A percentile compares a stretch with the other conserved stretches of the same genome.
phyloP scores from a whole-genome alignment of 2,888 invertebrate genomes.

The Drosophila lutescens region DNA sequence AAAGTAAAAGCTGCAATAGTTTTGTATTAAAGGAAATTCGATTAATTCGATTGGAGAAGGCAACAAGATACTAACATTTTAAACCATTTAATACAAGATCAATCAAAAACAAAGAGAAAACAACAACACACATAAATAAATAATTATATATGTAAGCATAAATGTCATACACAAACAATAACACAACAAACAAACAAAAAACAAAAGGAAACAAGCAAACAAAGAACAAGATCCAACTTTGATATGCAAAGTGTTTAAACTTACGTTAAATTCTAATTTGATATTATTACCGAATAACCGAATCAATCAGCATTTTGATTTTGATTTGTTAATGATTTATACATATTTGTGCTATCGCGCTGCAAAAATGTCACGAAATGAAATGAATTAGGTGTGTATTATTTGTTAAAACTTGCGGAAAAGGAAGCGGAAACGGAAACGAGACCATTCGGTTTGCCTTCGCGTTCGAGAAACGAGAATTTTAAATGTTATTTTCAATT shows the following conservation, averaged over 20 bases:
- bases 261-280: constrained; percentile 48
- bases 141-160: constrained; percentile 62
- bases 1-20: constrained; percentile 44
- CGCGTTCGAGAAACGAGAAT: not conserved
- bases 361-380: constrained; percentile 25
- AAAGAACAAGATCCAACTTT: constrained; percentile 29
- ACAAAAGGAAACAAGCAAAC: constrained; percentile 19
- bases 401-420: constrained; percentile 21
- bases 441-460: constrained; percentile 2
- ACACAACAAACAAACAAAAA: constrained; percentile 17
- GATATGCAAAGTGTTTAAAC: constrained; percentile 49
- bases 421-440: not conserved
- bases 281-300: constrained; percentile 59
- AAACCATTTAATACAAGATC: constrained; percentile 47
- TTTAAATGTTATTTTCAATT: constrained; percentile 36
- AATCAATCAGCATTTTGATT: constrained; percentile 39
- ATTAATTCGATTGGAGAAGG: constrained; percentile 18
- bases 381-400: constrained; percentile 26
- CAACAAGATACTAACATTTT: constrained; percentile 45
- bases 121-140: constrained; percentile 37
- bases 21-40: constrained; percentile 34
- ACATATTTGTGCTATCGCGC: constrained; percentile 14
- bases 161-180: constrained; percentile 48
- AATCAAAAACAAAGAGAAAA: constrained; percentile 21
- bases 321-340: constrained; percentile 56